Conservation (phyloP, 2,113 vertebrate genomes). For the Elachura formosa region DNA sequence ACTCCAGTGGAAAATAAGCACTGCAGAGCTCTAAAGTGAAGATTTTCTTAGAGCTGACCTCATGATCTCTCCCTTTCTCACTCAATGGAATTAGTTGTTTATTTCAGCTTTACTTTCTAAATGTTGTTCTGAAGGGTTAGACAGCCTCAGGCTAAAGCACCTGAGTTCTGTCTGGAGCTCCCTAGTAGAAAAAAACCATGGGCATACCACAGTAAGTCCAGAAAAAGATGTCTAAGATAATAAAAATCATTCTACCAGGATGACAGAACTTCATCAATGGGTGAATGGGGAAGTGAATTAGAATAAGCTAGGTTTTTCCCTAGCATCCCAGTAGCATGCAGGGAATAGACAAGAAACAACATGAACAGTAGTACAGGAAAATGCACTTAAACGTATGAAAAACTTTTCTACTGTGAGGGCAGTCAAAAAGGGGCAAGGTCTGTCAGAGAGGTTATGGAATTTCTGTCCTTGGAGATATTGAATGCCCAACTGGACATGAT, state of each 20-base stretch:
- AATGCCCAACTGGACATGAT: background rate
- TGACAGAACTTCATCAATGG: background rate
- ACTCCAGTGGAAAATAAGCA: background rate
- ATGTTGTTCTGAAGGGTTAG: background rate
- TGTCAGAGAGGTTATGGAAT: background rate
- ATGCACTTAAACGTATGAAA: background rate
- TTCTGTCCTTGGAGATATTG: background rate
- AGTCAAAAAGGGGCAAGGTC: background rate
- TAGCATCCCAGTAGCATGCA: background rate
- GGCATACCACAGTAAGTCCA: background rate
- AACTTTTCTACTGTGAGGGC: background rate
- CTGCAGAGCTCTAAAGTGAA: background rate
- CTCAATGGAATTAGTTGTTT: background rate
- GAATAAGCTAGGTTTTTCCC: background rate
- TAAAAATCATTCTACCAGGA: background rate
- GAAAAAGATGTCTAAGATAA: background rate
- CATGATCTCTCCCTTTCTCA: background rate
- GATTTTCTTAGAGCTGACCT: background rate
- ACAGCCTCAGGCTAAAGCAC: background rate
- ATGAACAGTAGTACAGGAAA: background rate
- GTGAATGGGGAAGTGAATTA: background rate
- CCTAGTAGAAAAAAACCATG: background rate
- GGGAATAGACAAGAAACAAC: background rate
- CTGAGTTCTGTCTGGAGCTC: background rate
- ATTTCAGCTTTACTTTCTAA: background rate